phyloP scores from a whole-genome alignment of 30 jellyfish, hydroid and myxozoan species.

The Cassiopea andromeda region DNA sequence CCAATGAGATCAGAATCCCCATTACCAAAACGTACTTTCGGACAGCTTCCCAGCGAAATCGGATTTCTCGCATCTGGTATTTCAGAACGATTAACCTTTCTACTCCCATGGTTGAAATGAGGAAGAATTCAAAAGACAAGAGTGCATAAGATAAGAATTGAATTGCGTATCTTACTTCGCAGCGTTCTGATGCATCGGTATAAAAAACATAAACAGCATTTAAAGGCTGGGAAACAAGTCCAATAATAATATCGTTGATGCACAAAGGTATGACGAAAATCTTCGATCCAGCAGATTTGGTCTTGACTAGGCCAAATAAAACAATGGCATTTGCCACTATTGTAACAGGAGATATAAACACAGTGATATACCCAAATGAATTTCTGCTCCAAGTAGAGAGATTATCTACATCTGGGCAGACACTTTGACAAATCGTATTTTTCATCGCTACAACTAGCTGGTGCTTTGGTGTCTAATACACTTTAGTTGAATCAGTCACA shows the following conservation, averaged over 20 bases:
- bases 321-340: conserved; percentile 12
- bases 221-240: conserved; percentile 22
- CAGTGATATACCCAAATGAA: neutral
- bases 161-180: neutral
- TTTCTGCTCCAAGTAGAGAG: neutral
- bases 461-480: neutral
- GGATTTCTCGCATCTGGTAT: conserved; percentile 19
- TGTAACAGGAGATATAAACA: conserved; percentile 19
- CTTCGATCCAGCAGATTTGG: conserved; percentile 49
- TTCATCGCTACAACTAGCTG: neutral
- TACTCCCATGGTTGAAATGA: conserved; percentile 42
- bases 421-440: conserved; percentile 25
- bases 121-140: conserved; percentile 12
- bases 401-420: conserved; percentile 31
- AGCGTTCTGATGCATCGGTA: neutral
- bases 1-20: neutral
- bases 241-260: conserved; percentile 44
- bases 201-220: neutral
- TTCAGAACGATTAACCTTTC: conserved; percentile 49
- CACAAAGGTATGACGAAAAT: conserved; percentile 32
- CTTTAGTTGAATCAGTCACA: too few relatives aligned
- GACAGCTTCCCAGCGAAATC: conserved; percentile 37
- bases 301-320: conserved; percentile 21
- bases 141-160: conserved; percentile 35
- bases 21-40: conserved; percentile 27